Conservation (phyloP, 2,888 invertebrate genomes). For the Eupithecia insigniata region DNA sequence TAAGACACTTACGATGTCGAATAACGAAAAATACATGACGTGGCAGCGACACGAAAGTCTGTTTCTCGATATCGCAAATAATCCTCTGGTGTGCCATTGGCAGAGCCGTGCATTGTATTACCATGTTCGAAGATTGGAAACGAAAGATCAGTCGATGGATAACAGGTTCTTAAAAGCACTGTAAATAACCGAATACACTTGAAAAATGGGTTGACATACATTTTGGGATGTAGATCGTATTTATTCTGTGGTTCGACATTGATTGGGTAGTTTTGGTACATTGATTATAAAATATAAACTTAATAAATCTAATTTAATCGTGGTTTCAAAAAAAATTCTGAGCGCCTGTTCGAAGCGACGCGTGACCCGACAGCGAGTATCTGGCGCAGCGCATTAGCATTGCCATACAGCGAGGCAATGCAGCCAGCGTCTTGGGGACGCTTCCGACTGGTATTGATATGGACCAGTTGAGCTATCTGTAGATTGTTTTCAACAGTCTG, state of each 20-base stretch:
- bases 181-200: constrained; percentile 35
- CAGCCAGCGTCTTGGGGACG: no score
- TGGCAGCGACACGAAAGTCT: background rate
- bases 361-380: no score
- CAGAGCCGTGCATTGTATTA: constrained; percentile 1
- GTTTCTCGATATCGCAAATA: background rate
- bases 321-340: no score
- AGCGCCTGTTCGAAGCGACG: no score
- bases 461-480: no score
- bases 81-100: background rate
- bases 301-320: no score
- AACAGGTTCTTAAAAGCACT: constrained; percentile 27
- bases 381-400: no score
- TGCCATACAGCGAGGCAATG: no score
- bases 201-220: constrained; percentile 31
- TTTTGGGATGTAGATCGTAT: background rate
- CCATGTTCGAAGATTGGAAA: constrained; percentile 18
- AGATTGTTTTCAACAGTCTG: no score
- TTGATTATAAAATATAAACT: no score
- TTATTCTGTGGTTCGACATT: background rate
- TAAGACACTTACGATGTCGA: background rate
- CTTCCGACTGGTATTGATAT: no score
- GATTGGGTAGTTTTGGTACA: no score
- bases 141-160: constrained; percentile 16
- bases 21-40: background rate